Percentiles rank a stretch among this genome's conserved stretches.
These are phyloP conservation scores for Struthio camelus DNA, from an alignment of 2,113 vertebrate species.

Conservation along the genomic window DNA sequence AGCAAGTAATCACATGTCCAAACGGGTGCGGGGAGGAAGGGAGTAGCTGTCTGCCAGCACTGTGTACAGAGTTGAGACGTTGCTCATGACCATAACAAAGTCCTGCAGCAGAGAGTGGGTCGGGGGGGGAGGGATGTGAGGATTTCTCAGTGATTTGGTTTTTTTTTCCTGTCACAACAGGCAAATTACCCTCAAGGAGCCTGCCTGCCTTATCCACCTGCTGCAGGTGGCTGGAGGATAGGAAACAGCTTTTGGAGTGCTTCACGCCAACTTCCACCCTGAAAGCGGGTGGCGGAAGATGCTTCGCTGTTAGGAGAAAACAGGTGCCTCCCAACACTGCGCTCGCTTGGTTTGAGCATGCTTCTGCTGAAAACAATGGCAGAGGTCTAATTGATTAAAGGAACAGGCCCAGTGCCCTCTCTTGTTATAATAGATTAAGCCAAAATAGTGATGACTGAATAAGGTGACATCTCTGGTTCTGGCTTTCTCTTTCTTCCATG, in stretches of 20 bases:
- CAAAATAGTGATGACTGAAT: background rate
- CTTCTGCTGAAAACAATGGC: background rate
- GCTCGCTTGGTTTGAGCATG: background rate
- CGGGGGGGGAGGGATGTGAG: background rate
- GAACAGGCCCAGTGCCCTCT: background rate
- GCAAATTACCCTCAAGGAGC: background rate
- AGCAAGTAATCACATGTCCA: background rate
- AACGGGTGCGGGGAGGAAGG: background rate
- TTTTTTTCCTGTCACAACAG: rapidly evolving
- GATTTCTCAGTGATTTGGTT: background rate
- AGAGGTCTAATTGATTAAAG: background rate
- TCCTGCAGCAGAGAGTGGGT: background rate
- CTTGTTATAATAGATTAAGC: background rate
- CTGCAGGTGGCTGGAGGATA: background rate
- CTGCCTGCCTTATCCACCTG: background rate
- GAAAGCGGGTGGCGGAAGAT: background rate
- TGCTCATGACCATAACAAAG: background rate
- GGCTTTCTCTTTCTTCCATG: background rate
- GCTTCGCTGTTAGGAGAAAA: background rate
- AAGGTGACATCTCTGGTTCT: background rate
- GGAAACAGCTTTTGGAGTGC: background rate
- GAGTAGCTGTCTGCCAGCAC: background rate
- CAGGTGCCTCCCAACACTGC: background rate
- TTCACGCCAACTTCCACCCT: rapidly evolving
- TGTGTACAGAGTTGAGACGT: slow-evolving; percentile 46